Percentiles rank a stretch among this genome's conserved stretches.
Evolutionary conservation across 2,113 vertebrate species (phyloP).

Genomic region (Alces alces): DNA sequence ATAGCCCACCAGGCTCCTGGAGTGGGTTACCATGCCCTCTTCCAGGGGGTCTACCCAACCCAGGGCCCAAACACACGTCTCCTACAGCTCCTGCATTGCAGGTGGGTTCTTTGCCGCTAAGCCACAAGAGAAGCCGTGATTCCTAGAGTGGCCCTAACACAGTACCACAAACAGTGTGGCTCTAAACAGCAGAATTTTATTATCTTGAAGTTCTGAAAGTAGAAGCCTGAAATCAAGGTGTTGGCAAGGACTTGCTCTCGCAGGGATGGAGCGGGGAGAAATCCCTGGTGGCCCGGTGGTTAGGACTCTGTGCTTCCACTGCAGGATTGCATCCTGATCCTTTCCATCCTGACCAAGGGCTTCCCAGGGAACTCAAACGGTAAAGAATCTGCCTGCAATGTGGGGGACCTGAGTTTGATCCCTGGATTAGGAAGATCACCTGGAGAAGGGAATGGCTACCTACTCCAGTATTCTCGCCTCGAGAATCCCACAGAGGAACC

Average conservation of each 20-base stretch:
- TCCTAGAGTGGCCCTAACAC: background rate
- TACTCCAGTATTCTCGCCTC: background rate
- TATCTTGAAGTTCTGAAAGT: background rate
- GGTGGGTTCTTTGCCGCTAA: background rate
- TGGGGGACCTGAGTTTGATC: background rate
- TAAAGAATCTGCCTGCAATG: background rate
- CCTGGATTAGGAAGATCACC: background rate
- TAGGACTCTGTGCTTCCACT: background rate
- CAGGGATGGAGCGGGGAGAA: background rate
- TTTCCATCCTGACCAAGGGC: background rate
- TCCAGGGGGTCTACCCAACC: background rate
- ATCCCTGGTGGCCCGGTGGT: rapidly evolving
- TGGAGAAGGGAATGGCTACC: background rate
- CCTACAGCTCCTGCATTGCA: background rate
- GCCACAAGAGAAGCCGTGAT: background rate
- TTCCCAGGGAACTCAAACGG: background rate
- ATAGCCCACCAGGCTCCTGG: background rate
- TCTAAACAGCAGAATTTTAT: background rate
- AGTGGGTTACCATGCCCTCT: background rate
- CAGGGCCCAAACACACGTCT: background rate
- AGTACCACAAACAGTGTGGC: background rate
- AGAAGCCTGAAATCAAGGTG: background rate
- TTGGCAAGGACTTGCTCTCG: background rate
- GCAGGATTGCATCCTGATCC: background rate
- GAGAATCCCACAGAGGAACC: background rate